These are phyloP conservation scores for Lasiommata megera DNA, from an alignment of 2,888 invertebrate species.

Conservation along the genomic window DNA sequence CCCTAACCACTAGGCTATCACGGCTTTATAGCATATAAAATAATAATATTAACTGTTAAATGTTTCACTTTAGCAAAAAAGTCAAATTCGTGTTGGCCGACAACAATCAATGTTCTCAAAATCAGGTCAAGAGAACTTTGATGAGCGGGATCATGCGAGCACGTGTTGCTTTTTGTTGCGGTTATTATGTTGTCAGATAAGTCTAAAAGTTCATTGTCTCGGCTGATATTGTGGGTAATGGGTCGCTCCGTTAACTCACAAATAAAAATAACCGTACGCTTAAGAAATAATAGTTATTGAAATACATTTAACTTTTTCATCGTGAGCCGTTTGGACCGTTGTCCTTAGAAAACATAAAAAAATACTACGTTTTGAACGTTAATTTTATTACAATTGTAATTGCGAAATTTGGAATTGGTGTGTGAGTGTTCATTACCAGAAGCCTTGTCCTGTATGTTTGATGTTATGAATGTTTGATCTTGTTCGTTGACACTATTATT, in stretches of 20 bases:
- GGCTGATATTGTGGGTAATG: slow-evolving; percentile 22
- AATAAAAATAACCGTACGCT: not conserved
- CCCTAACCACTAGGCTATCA: too few species aligned
- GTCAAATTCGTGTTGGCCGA: slow-evolving; percentile 29
- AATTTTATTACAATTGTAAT: too few species aligned
- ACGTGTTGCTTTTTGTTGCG: slow-evolving; percentile 61
- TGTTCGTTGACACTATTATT: too few species aligned
- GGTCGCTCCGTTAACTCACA: not conserved
- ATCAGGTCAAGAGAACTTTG: slow-evolving; percentile 43
- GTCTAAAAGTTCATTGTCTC: slow-evolving; percentile 37
- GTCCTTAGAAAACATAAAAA: too few species aligned
- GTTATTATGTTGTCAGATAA: slow-evolving; percentile 62
- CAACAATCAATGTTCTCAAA: slow-evolving; percentile 47
- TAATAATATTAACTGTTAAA: not conserved
- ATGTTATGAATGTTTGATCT: too few species aligned
- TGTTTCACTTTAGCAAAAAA: slow-evolving; percentile 8
- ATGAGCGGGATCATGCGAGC: slow-evolving; percentile 65
- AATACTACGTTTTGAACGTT: too few species aligned
- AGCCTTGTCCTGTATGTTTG: too few species aligned
- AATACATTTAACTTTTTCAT: not conserved
- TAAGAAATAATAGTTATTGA: not conserved
- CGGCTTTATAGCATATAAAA: not conserved
- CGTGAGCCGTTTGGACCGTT: too few species aligned
- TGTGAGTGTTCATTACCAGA: too few species aligned
- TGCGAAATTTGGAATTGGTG: too few species aligned